Base-by-base conservation (phyloP, 2,888 invertebrate species). In the Oeneis ivallda region DNA sequence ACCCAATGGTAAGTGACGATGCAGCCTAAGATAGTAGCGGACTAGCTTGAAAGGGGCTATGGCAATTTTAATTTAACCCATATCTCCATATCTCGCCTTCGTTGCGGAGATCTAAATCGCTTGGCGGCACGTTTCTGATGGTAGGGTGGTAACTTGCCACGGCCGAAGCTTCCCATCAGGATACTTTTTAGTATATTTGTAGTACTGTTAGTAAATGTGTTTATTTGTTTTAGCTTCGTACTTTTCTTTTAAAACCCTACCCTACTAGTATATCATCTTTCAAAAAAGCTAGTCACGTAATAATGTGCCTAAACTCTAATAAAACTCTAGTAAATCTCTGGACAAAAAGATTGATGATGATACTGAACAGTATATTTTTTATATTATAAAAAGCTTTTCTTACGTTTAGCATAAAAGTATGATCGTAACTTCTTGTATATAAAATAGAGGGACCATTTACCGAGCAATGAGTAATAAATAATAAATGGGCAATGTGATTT, bases 361-460 rank as follows among this genome's bases (percentile, higher is more conserved):
- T 54, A 37, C 37, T 15, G 15, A 15, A 15, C 53, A 53, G 37
- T 53, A 34, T 53, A n/a, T n/a, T n/a, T 37, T 37, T 37, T 15
- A 54, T 54, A 15, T 53, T 37, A 15, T 54, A 54, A 54, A 53
- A 54, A 37, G 54, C 10, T 34, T n/a, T 13, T 17, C n/a, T 39
- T 54, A 53, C 17, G 37, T 39, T 15, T 4, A 37, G 17, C 54
- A 54, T 54, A 54, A 54, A 53, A 54, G 37, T 17, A 54, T 17
- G 54, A 54, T 54, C 37, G 15, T 54, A 39, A 54, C 54, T 39
- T 34, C 37, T 54, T 54, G 54, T n/a, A 37, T 17, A 37, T 39
- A 37, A 39, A 17, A 15, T 37, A 39, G 37, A 54, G 4, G 37
- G 54, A 54, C 39, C 37, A 54, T 47, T 59, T 47, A n/a, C 34